Evolutionary conservation across 2,888 invertebrate species (phyloP).

Genomic region (Yponomeuta evonymella): DNA sequence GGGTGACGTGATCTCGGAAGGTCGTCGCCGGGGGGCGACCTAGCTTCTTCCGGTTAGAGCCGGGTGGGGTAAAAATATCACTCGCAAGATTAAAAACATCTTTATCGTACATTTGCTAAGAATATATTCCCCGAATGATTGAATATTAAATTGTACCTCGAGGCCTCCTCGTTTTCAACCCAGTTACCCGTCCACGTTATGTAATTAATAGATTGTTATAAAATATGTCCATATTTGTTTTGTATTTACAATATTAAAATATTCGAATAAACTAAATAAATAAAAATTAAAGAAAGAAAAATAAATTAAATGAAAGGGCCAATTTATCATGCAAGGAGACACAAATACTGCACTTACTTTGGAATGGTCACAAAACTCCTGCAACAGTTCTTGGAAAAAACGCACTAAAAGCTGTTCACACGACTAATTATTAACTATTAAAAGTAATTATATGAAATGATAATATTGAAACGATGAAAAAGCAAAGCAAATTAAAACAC

Average conservation of each 20-base stretch:
- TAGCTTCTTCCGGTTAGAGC: too few relatives aligned
- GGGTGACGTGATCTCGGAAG: background rate
- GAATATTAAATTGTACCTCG: background rate
- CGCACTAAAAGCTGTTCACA: background rate
- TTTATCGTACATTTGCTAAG: too few relatives aligned
- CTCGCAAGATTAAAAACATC: too few relatives aligned
- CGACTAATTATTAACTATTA: background rate
- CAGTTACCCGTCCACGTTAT: background rate
- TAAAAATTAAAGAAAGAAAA: background rate
- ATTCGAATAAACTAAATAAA: too few relatives aligned
- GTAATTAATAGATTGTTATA: conserved; percentile 1
- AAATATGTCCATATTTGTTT: background rate
- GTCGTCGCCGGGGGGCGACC: background rate
- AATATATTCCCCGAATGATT: too few relatives aligned
- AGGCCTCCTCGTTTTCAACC: background rate
- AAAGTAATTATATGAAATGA: background rate
- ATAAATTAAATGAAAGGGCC: background rate
- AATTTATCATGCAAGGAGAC: background rate
- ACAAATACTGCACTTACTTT: background rate
- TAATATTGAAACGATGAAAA: background rate
- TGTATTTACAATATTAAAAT: too few relatives aligned
- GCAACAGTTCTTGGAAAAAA: background rate
- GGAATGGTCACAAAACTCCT: background rate
- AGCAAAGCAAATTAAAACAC: background rate
- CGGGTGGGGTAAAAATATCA: too few relatives aligned